These are phyloP conservation scores for Drosophila murphyi DNA, from an alignment of 1,140 invertebrate species.

Conservation along the genomic window DNA sequence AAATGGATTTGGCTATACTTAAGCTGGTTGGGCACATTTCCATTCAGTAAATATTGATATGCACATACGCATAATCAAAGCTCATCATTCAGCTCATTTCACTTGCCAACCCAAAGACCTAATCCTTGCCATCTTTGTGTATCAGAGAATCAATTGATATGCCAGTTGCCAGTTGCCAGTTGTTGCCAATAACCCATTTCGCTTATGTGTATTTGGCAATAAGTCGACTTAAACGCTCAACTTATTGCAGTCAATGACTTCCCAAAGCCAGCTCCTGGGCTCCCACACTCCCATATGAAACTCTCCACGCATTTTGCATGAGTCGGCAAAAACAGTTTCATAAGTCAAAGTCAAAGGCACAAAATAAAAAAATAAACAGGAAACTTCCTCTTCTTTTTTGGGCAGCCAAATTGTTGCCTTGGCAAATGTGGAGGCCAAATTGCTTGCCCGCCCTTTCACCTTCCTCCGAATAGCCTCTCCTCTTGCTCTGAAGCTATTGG, in stretches of 20 bases:
- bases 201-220: slow-evolving; percentile 39
- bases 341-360: slow-evolving; percentile 20
- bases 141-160: slow-evolving; percentile 62
- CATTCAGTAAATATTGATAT: background rate
- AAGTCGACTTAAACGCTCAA: slow-evolving; percentile 46
- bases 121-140: slow-evolving; percentile 8
- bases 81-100: background rate
- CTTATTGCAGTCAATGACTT: slow-evolving; percentile 57
- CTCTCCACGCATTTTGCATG: slow-evolving; percentile 22
- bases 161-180: slow-evolving; percentile 22
- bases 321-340: slow-evolving; percentile 48
- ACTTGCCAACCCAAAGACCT: background rate
- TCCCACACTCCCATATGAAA: slow-evolving; percentile 3
- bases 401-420: slow-evolving; percentile 32
- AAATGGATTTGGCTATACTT: too few species aligned
- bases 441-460: background rate
- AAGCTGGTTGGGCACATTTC: background rate
- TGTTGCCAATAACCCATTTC: slow-evolving; percentile 62
- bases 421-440: slow-evolving; percentile 46
- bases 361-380: slow-evolving; percentile 7
- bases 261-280: background rate
- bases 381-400: slow-evolving; percentile 14
- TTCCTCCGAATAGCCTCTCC: too few species aligned
- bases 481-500: slow-evolving; percentile 37
- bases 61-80: background rate